phyloP scores from a whole-genome alignment of 2,888 invertebrate genomes.

The Formica aserva region DNA sequence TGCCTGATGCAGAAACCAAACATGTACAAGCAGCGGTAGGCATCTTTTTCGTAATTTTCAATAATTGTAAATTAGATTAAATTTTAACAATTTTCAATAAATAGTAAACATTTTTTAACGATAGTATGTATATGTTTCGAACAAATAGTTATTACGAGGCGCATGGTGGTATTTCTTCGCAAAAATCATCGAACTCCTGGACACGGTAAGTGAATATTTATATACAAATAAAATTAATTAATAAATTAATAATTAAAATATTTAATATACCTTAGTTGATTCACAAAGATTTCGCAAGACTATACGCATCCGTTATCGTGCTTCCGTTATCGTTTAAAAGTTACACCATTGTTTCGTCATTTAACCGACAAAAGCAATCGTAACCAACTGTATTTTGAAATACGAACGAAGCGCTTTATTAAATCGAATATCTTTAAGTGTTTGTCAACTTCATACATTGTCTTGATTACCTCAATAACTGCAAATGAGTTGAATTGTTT shows the following conservation, averaged over 20 bases:
- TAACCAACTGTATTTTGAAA: conserved; percentile 7
- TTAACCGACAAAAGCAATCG: not conserved
- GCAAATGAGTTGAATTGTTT: not conserved
- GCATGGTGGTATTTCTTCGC: conserved; percentile 88
- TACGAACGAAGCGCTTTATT: not conserved
- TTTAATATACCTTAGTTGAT: not conserved
- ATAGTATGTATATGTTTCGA: not conserved
- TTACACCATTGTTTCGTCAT: conserved; percentile 9
- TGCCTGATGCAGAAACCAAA: not conserved
- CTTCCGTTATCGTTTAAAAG: conserved; percentile 17
- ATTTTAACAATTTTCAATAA: not conserved
- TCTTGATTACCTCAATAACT: not conserved
- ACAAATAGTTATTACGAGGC: conserved; percentile 85
- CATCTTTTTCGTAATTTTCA: not conserved
- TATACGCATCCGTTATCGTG: not conserved
- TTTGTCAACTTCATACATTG: not conserved
- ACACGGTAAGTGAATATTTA: conserved; percentile 86
- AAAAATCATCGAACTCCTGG: conserved; percentile 88
- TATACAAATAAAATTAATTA: not conserved
- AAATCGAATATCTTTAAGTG: not conserved
- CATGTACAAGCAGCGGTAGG: not conserved
- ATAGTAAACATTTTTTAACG: not conserved
- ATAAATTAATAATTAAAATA: not conserved
- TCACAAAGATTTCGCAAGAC: not conserved
- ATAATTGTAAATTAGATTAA: not conserved